Evolutionary conservation across 2,888 invertebrate species (phyloP).

Genomic region (Endomychus coccineus): DNA sequence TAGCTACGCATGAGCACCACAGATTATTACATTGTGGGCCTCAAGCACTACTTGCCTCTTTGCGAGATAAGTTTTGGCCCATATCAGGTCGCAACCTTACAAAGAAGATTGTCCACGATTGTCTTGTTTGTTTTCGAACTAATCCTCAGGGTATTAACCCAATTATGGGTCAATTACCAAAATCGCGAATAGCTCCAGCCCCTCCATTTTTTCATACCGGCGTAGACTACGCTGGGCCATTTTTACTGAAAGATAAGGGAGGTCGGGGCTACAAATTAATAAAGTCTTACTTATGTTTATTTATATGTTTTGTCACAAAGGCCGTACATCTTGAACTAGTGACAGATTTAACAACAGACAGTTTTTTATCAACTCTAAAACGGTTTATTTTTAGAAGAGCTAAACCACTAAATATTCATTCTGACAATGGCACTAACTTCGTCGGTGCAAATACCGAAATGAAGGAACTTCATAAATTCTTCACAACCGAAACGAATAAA

Average conservation of each 20-base stretch:
- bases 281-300: too few relatives aligned
- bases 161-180: conserved; percentile 18
- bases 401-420: conserved; percentile 17
- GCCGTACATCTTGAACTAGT: conserved; percentile 29
- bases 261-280: conserved; percentile 10
- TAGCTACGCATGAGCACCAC: conserved; percentile 14
- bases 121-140: conserved; percentile 16
- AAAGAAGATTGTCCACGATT: conserved; percentile 13
- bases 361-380: conserved; percentile 22
- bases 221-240: conserved; percentile 19
- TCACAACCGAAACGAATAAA: conserved; percentile 9
- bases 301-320: too few relatives aligned
- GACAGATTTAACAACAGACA: conserved; percentile 20
- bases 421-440: conserved; percentile 27
- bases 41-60: conserved; percentile 13
- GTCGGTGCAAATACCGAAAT: conserved; percentile 14
- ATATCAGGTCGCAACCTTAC: conserved; percentile 15
- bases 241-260: conserved; percentile 10
- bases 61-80: conserved; percentile 16
- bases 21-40: conserved; percentile 19
- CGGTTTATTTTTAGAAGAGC: conserved; percentile 26
- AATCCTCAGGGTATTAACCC: conserved; percentile 10
- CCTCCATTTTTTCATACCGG: conserved; percentile 15
- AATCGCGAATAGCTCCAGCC: conserved; percentile 9
- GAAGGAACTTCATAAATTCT: conserved; percentile 12